phyloP scores from a whole-genome alignment of 2,113 vertebrate species.

The Labrus mixtus region DNA sequence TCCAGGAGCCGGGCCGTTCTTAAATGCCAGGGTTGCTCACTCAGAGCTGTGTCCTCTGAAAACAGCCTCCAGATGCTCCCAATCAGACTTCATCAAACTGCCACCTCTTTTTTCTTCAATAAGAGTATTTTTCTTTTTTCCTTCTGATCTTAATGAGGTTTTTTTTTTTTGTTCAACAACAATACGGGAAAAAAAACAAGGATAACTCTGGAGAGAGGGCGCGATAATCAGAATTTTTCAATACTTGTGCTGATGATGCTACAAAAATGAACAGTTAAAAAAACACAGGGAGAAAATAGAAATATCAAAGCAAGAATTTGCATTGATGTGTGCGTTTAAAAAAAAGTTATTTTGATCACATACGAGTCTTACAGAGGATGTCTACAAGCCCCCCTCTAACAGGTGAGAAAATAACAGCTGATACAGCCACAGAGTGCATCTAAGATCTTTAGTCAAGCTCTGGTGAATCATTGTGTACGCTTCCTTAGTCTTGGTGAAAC shows the following conservation, averaged over 20 bases:
- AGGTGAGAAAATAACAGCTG: conserved; percentile 76
- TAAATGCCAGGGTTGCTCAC: conserved; percentile 88
- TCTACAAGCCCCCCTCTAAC: conserved; percentile 59
- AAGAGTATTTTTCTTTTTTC: conserved; percentile 31
- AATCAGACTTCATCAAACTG: conserved; percentile 94
- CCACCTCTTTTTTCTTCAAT: conserved; percentile 75
- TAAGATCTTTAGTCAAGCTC: conserved; percentile 79
- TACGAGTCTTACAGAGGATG: conserved; percentile 38
- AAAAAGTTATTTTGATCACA: conserved; percentile 54
- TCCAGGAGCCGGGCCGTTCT: conserved; percentile 92
- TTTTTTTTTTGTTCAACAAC: conserved; percentile 64
- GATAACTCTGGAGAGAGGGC: conserved; percentile 53
- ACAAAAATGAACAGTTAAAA: conserved; percentile 7
- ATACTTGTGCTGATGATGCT: conserved; percentile 16
- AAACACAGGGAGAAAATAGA: conserved; percentile 12
- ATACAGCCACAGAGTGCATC: conserved; percentile 66
- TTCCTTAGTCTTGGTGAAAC: conserved; percentile 78
- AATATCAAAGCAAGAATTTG: conserved; percentile 21
- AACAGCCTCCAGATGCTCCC: conserved; percentile 95
- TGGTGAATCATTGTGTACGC: conserved; percentile 72
- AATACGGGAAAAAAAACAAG: conserved; percentile 54
- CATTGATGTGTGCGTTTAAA: conserved; percentile 9
- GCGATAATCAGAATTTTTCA: conserved; percentile 37
- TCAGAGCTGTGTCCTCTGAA: conserved; percentile 92
- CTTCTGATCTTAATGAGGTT: conserved; percentile 64